phyloP scores from a whole-genome alignment of 2,113 vertebrate genomes.

The Uropsilus gracilis region DNA sequence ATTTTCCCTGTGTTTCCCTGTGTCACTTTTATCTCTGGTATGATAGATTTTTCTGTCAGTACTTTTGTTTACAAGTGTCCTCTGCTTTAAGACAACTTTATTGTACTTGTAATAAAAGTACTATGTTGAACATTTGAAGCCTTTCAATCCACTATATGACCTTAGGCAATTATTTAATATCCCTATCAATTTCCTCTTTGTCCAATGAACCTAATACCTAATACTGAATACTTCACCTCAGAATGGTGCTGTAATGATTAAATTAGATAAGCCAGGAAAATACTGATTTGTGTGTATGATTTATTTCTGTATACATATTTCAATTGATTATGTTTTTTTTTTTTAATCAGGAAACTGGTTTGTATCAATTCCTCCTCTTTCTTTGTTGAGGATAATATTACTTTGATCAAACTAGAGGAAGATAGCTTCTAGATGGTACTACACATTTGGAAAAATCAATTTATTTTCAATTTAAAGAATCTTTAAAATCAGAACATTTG shows the following conservation, averaged over 20 bases:
- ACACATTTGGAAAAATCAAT: background rate
- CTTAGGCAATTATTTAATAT: background rate
- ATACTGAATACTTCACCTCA: background rate
- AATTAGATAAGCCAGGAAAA: conserved; percentile 35
- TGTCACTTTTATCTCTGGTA: background rate
- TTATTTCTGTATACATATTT: background rate
- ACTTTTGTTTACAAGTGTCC: background rate
- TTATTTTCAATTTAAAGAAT: background rate
- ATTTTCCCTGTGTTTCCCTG: background rate
- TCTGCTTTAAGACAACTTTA: background rate
- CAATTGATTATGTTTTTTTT: background rate
- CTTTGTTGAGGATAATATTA: background rate
- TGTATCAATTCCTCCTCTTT: background rate
- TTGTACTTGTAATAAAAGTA: background rate
- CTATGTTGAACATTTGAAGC: background rate
- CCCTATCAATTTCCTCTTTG: background rate
- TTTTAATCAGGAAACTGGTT: conserved; percentile 14
- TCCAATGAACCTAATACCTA: conserved; percentile 2
- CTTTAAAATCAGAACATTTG: background rate
- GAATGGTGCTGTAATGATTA: background rate
- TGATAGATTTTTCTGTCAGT: background rate
- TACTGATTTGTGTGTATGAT: background rate
- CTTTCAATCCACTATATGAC: background rate
- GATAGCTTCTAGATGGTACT: conserved; percentile 31
- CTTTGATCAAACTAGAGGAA: conserved; percentile 4